Evolutionary conservation across 2,888 invertebrate species (phyloP), one percentile per base, ranked within the genome.

Genomic region (Apamea monoglypha): DNA sequence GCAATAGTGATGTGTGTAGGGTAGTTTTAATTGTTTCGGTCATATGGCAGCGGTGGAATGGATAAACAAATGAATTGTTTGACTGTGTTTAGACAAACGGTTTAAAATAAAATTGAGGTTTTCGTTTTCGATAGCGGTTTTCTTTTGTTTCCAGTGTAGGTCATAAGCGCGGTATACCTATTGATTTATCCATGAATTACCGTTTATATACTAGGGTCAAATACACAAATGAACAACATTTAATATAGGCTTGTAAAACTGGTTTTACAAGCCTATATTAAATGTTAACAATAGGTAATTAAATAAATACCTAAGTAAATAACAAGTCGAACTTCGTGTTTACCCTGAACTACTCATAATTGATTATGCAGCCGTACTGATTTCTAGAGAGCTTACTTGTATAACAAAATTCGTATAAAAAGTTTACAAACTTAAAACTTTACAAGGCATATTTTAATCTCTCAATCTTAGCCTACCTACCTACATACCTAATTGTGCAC

Each of bases 11-110:
- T 81, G 74, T 84, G 70, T 78, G 32, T 80, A 59, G 82, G 84
- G 87, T 77, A 44, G 59, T 59, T 75, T 87, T 86, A 84, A 86
- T 86, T 86, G 81, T 1, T 25, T n/a, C n/a, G 40, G 64, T 66
- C 84, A 76, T 84, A 81, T 86, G 76, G 78, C 44, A 66, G 25
- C 10, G 44, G 50, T n/a, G 3, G 1, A 63, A 66, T 69, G 18
- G 5, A 61, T 36, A 71, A 44, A 67, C 47, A 56, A 47, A 36
- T n/a, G 8, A 12, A 63, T 50, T 14, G 8, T 6, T 5, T 68
- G 61, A 4, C 14, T 25, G 50, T 59, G 25, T 53, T 70, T 16
- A 56, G 56, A 56, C 25, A 56, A 10, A 8, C n/a, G 4, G 25
- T n/a, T 59, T n/a, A n/a, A n/a, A 56, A 56, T n/a, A 12, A 56